phyloP scores from a whole-genome alignment of 1,140 invertebrate species.

The Drosophila chauvacae region DNA sequence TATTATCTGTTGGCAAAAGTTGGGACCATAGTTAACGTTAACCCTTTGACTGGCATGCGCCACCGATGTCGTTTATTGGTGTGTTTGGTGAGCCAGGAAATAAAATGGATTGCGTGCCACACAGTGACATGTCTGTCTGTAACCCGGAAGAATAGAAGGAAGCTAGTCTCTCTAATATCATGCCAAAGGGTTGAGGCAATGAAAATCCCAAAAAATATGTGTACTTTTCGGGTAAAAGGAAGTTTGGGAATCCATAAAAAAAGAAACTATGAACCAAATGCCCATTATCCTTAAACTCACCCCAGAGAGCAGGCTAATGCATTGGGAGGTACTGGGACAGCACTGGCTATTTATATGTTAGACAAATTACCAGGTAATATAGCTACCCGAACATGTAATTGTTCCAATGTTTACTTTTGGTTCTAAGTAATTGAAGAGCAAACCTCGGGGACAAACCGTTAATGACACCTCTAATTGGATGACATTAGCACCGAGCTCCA shows the following conservation, averaged over 20 bases:
- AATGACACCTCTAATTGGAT: slow-evolving; percentile 83
- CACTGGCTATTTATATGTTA: slow-evolving; percentile 70
- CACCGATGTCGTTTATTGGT: slow-evolving; percentile 26
- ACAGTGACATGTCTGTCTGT: slow-evolving; percentile 31
- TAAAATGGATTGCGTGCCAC: slow-evolving; percentile 51
- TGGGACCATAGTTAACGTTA: slow-evolving; percentile 67
- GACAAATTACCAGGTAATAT: slow-evolving; percentile 79
- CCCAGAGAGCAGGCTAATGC: slow-evolving; percentile 50
- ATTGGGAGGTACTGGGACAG: slow-evolving; percentile 49
- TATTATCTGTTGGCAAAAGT: slow-evolving; percentile 82
- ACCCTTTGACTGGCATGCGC: slow-evolving; percentile 66
- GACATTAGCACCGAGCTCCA: slow-evolving; percentile 61
- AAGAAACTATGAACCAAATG: not conserved
- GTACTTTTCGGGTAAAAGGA: not conserved
- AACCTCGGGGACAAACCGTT: slow-evolving; percentile 72
- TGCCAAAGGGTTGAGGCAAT: slow-evolving; percentile 21
- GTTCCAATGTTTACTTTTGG: slow-evolving; percentile 67
- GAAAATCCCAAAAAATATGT: not conserved
- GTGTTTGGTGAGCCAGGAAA: slow-evolving; percentile 15
- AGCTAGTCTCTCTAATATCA: slow-evolving; percentile 2
- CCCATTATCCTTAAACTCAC: slow-evolving; percentile 11
- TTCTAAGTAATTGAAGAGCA: slow-evolving; percentile 69
- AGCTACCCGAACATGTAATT: slow-evolving; percentile 66
- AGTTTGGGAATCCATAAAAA: slow-evolving; percentile 4
- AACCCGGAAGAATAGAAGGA: not conserved